Percentiles rank a stretch among this genome's conserved stretches.
Evolutionary conservation across 1,140 invertebrate genomes (phyloP).

Genomic region (Drosophila arawakana): DNA sequence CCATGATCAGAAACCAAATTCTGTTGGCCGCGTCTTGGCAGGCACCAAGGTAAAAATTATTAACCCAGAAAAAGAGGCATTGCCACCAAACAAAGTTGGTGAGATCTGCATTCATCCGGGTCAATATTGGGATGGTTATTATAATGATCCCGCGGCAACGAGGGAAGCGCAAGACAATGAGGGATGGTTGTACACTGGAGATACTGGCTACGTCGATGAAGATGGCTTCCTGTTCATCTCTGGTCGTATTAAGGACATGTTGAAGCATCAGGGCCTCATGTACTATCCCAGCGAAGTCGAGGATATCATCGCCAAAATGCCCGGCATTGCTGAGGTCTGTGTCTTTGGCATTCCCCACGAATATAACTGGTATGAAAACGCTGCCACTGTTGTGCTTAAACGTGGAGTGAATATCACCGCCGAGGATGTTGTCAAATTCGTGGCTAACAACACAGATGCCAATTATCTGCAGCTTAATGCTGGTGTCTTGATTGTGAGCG

Average conservation of each 20-base stretch:
- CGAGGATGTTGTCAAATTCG: constrained; percentile 45
- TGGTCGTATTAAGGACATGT: constrained; percentile 90
- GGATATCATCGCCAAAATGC: constrained; percentile 30
- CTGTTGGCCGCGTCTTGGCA: constrained; percentile 46
- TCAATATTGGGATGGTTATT: constrained; percentile 76
- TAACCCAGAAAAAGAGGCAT: constrained; percentile 85
- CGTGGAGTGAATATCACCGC: constrained; percentile 25
- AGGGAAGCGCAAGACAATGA: constrained; percentile 85
- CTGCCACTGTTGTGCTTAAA: constrained; percentile 40
- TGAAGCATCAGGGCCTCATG: constrained; percentile 87
- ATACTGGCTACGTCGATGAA: constrained; percentile 89
- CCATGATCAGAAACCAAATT: constrained; percentile 42
- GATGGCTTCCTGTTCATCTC: constrained; percentile 88
- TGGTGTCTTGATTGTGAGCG: constrained; percentile 86
- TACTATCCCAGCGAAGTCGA: constrained; percentile 63
- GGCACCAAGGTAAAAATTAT: constrained; percentile 72
- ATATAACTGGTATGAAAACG: constrained; percentile 32
- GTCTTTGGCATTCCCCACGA: constrained; percentile 50
- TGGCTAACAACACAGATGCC: constrained; percentile 67
- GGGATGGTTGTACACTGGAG: constrained; percentile 90
- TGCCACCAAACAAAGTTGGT: constrained; percentile 86
- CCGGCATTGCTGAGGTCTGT: constrained; percentile 45
- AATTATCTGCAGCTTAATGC: constrained; percentile 85
- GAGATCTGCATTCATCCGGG: constrained; percentile 87
- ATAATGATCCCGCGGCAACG: constrained; percentile 86